Evolutionary conservation across 2,888 invertebrate species (phyloP).

Genomic region (Conus canariensis): DNA sequence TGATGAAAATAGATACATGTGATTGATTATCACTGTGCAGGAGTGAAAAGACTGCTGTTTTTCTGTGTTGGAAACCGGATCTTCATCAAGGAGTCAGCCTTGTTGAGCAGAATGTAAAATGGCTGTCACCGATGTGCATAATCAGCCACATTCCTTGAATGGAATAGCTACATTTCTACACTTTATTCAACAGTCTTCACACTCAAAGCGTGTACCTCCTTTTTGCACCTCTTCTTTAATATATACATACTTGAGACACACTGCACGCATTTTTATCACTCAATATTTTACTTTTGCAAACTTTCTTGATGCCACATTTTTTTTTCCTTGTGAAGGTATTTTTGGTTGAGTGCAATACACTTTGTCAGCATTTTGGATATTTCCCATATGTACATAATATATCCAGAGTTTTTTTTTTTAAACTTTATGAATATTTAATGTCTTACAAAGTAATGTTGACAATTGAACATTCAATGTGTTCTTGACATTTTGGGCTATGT

Average conservation of each 20-base stretch:
- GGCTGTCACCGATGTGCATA: background rate
- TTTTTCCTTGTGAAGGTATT: background rate
- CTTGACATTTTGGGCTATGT: conserved; percentile 25
- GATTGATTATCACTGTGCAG: background rate
- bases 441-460: background rate
- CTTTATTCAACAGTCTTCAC: background rate
- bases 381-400: background rate
- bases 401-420: background rate
- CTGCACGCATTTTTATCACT: background rate
- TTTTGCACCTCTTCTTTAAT: conserved; percentile 1
- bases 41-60: background rate
- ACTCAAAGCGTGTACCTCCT: background rate
- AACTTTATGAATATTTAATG: background rate
- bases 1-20: background rate
- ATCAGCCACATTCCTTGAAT: background rate
- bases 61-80: background rate
- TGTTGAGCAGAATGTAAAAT: background rate
- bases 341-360: conserved; percentile 34
- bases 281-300: background rate
- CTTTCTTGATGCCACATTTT: conserved; percentile 21
- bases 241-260: background rate
- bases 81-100: background rate
- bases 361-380: conserved; percentile 5
- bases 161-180: background rate
- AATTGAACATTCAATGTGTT: background rate